These are phyloP conservation scores for Drosophila parthenogenetica DNA, from an alignment of 2,888 invertebrate genomes.

Conservation along the genomic window DNA sequence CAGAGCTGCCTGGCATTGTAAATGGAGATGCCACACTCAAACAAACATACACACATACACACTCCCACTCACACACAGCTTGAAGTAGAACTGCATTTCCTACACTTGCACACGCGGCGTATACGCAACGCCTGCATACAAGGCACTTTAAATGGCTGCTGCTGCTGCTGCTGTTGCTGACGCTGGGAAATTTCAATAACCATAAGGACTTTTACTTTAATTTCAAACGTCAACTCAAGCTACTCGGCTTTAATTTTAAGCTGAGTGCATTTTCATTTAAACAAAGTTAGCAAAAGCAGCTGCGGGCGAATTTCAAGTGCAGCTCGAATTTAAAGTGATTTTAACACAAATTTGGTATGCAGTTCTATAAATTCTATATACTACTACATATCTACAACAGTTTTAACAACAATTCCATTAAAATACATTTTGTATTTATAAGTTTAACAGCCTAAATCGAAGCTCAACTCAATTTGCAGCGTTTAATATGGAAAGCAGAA, in stretches of 20 bases:
- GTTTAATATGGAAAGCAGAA: background rate
- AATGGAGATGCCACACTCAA: background rate
- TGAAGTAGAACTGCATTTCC: slow-evolving; percentile 9
- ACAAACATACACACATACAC: background rate
- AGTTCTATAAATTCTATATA: no score
- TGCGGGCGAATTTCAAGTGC: no score
- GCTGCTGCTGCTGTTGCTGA: background rate
- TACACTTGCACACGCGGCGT: background rate
- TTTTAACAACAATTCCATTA: no score
- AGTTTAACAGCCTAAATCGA: background rate
- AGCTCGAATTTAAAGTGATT: no score
- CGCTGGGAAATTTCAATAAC: slow-evolving; percentile 20
- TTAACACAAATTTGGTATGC: no score
- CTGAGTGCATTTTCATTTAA: no score
- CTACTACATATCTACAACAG: no score
- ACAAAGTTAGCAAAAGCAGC: no score
- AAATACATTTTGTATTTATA: background rate
- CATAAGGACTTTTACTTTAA: background rate
- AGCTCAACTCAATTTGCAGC: background rate
- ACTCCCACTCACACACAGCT: slow-evolving; percentile 1
- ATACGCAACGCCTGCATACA: slow-evolving; percentile 6
- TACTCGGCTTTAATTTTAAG: no score
- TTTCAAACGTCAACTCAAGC: background rate
- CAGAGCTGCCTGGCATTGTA: background rate
- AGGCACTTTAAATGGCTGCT: slow-evolving; percentile 10